Base-by-base conservation (phyloP, 2,797 vertebrate genomes). In the Picus viridis region DNA sequence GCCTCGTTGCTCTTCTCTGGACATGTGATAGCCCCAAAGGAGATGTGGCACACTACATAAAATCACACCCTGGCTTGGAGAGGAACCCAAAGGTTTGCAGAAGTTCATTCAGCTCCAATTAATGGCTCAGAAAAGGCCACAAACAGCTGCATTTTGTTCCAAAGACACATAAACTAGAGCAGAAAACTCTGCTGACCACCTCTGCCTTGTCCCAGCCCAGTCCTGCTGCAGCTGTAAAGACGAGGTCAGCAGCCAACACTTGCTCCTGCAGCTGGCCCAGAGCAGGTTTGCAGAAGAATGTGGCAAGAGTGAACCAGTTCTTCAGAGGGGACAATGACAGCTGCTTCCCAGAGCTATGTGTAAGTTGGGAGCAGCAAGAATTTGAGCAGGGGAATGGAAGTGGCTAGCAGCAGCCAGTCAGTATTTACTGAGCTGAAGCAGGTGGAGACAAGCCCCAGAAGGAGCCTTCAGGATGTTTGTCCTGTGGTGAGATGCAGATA, bases 271-370 rank as follows among this genome's bases (percentile, higher is more conserved):
- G 61, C 39, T 41, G 57, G 24, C 70, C 45, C n/a, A 39, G 64
- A 47, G 69, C 90, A 90, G 63, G 83, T 81, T 86, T 90, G 58
- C 41, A 86, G 80, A 88, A 79, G 29, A 67, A 86, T 70, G 70
- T 29, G 17, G n/a, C 32, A 58, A 67, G 90, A 85, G 6, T 0
- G 41, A 94, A 93, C 81, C 74, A 88, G 78, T 59, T 90, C 72
- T 72, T 69, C 30, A n/a, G 47, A 29, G 45, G 86, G 36, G 84
- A 58, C 56, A 90, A 36, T 11, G 53, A 67, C 61, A 0, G 2
- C 19, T 20, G 24, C 47, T 86, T 65, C 62, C 76, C 78, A 1
- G 1, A 51, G 49, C 53, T 86, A 63, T 32, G 56, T 16, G 41
- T 62, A 64, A 39, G 53, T 68, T 1, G 43, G 75, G 43, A 70